Evolutionary conservation across 1,140 invertebrate genomes (phyloP), one percentile per base, ranked within the genome.

Genomic region (Hyles vespertilio): DNA sequence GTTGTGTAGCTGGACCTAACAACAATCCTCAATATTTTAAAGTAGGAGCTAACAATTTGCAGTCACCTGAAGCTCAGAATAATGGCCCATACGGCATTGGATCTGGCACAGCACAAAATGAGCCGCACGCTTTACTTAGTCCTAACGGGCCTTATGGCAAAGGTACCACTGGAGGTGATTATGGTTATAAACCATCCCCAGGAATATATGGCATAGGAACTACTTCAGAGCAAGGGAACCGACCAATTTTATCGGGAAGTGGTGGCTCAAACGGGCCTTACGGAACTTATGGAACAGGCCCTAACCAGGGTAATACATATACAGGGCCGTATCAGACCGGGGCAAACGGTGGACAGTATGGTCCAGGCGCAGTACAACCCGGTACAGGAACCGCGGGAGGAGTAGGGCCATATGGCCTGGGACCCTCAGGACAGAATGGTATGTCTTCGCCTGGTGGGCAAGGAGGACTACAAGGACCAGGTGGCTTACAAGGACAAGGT

Each of bases 1-100:
- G 76, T 49, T 79, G 70, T 60, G 48, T 73, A n/a, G 58, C 69
- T n/a, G 58, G 58, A 22, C 48, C 59, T 11, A 63, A 47, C 33
- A 58, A 56, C 22, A 55, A 56, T 51, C 59, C 45, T 8, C 59
- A 66, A 53, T 48, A 53, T 53, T 59, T 40, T 9, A 53, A 44
- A 47, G 2, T 36, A 11, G 32, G 32, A 8, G 51, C 32, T 22
- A 44, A 49, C 9, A 10, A 0, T 44, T 44, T 44, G 43, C 36
- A 12, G 9, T 0, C 3, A 33, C 11, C 44, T n/a, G 51, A 45
- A 47, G 36, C 54, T 54, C 36, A 49, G 43, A 43, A 12, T 11
- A 44, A 9, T 36, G 54, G 55, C 10, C 48, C 56, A 58, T 57
- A 56, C 57, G 55, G 46, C 6, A 34, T 51, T 22, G 47, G 45